Evolutionary conservation across 2,113 vertebrate genomes (phyloP).

Genomic region (Oncorhynchus mykiss): DNA sequence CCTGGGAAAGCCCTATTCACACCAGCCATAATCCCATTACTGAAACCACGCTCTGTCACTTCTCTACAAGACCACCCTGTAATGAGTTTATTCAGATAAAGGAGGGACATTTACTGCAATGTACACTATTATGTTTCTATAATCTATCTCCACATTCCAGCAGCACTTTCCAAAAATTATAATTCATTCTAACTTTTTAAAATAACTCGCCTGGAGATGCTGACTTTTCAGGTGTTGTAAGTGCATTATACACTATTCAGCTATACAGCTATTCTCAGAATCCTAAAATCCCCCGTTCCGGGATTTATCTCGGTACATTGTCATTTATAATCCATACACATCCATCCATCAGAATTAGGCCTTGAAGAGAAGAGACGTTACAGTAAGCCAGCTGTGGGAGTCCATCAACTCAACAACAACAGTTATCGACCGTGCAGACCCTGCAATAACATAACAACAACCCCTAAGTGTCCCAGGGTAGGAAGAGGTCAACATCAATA

Average conservation of each 20-base stretch:
- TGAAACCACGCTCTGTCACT: slow-evolving; percentile 12
- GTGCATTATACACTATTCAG: no score
- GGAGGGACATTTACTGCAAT: not conserved
- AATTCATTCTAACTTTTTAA: no score
- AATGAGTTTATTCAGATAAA: slow-evolving; percentile 23
- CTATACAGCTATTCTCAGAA: no score
- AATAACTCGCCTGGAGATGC: no score
- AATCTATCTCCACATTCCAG: no score
- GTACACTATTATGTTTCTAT: no score
- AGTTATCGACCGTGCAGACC: not conserved
- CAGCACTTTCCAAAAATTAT: no score
- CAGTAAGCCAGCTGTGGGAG: not conserved
- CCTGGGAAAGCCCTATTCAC: slow-evolving; percentile 33
- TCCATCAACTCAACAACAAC: no score
- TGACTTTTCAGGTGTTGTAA: no score
- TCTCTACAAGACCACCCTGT: slow-evolving; percentile 39
- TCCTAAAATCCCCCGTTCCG: not conserved
- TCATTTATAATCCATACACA: not conserved
- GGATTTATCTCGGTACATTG: not conserved
- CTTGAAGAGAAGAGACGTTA: not conserved
- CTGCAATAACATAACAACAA: slow-evolving; percentile 9
- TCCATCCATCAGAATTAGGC: not conserved
- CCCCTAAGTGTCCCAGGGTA: not conserved
- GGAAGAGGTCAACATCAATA: slow-evolving; percentile 12
- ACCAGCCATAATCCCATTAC: slow-evolving; percentile 58